Base-by-base conservation (phyloP, 2,888 invertebrate genomes). In the Chrysodeixis includens region DNA sequence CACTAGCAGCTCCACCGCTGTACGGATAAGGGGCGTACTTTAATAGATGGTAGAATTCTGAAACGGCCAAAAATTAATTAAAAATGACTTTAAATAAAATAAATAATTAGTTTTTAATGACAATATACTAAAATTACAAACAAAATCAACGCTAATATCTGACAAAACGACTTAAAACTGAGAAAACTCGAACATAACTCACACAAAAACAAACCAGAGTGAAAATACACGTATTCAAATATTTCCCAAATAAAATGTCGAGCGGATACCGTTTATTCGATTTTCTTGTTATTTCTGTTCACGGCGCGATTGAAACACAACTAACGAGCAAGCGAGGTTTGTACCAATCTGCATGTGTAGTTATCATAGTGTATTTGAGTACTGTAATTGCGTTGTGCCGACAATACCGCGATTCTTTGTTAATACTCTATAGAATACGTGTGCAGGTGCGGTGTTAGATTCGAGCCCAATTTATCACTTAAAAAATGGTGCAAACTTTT, bases 221-320 rank as follows among this genome's bases (percentile, higher is more conserved):
- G 3, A 26, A 26, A 40, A 40, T 7, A 40, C 3, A n/a, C 40
- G 40, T 40, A 40, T 40, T n/a, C 40, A 56, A 52, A 71, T 40
- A 20, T 49, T 61, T 58, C 16, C 51, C 52, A 66, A 70, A 62
- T 57, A n/a, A 59, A 61, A 18, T 57, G 49, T 56, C 32, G 30
- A 59, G 46, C 46, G 49, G 32, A 56, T 16, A 20, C 51, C 52
- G 54, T 66, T 56, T 30, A 66, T 69, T 63, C 0, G 40, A 56
- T 58, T 66, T 61, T 53, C 35, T 61, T 22, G 18, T 59, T 69
- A 65, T 71, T 76, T 68, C 61, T 66, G 53, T 57, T 64, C 40
- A 58, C 30, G 55, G 40, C 10, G 22, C 52, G 51, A 53, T 22
- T 76, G 59, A 40, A 63, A 60, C 32, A 22, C 58, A 62, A 59